Percentiles rank a stretch among this genome's conserved stretches.
Evolutionary conservation across 1,140 invertebrate genomes (phyloP).

Genomic region (Mizuhopecten yessoensis): DNA sequence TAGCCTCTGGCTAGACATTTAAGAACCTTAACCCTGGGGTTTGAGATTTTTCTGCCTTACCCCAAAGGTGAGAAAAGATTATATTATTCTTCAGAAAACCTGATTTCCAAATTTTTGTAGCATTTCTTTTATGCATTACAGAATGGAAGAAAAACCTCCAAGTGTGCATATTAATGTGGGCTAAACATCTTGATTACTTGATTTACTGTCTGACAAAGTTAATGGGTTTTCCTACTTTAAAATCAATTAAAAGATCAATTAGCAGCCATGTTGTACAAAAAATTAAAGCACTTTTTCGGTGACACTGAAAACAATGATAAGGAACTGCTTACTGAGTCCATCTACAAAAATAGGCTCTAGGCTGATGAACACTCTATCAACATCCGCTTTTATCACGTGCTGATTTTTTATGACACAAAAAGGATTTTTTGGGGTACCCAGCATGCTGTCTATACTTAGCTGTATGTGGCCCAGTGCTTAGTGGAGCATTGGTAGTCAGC

Average conservation of each 20-base stretch:
- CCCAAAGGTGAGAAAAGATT: no score
- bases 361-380: background rate
- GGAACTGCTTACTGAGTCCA: background rate
- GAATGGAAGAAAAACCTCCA: no score
- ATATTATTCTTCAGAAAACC: no score
- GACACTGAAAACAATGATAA: conserved; percentile 1
- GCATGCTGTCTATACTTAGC: background rate
- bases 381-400: background rate
- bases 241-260: background rate
- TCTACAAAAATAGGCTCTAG: background rate
- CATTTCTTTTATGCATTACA: no score
- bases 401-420: background rate
- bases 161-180: no score
- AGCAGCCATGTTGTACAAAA: background rate
- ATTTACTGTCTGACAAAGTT: background rate
- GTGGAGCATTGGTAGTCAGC: background rate
- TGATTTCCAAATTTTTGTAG: no score
- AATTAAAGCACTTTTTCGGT: background rate
- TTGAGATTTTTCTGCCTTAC: no score
- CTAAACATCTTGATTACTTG: background rate
- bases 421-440: background rate
- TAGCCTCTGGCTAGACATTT: no score
- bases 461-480: background rate
- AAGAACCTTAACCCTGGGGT: no score
- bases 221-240: background rate